Base-by-base conservation (phyloP, 2,888 invertebrate genomes). In the Drosophila macrospina region DNA sequence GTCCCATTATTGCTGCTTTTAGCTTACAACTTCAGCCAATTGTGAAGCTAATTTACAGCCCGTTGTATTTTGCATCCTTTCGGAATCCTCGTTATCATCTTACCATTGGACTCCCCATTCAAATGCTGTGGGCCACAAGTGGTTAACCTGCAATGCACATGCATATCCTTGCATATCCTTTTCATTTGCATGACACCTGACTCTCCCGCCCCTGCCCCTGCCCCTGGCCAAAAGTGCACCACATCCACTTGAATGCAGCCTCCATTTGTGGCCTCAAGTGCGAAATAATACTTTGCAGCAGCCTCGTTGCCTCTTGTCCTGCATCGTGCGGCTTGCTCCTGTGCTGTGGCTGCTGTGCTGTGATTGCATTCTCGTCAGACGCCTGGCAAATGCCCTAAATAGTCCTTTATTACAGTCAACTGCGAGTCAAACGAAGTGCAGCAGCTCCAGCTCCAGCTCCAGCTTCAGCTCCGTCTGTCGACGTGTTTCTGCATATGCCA, bases 381-480 rank as follows among this genome's bases (percentile, higher is more conserved):
- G 65, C 62, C 60, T 66, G 70, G 39, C 56, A 44, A 54, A 59
- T 57, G 64, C 75, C 68, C 69, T 76, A 74, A 88, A 90, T 72
- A 86, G 86, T 87, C 88, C 84, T 90, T 88, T 89, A 88, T 89
- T 84, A 82, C 90, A 90, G 85, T 88, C 84, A 89, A 90, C 89
- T 81, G 80, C 77, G 72, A 86, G 88, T 88, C 73, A 88, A 89
- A 61, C 86, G 78, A 75, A 78, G 78, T 86, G 86, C 81, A 89
- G 80, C 78, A 74, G 63, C 61, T 32, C 15, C 56, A 36, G 26
- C 20, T 50, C 28, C 65, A 55, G 37, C 45, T 42, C 24, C 56
- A 36, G 26, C 20, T 50, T 34, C 65, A 55, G 37, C 45, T 42
- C 24, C 41, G 11, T 24, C 41, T 32, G 32, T 48, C 48, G 34